phyloP scores from a whole-genome alignment of 2,888 invertebrate genomes.

The Alitta virens region DNA sequence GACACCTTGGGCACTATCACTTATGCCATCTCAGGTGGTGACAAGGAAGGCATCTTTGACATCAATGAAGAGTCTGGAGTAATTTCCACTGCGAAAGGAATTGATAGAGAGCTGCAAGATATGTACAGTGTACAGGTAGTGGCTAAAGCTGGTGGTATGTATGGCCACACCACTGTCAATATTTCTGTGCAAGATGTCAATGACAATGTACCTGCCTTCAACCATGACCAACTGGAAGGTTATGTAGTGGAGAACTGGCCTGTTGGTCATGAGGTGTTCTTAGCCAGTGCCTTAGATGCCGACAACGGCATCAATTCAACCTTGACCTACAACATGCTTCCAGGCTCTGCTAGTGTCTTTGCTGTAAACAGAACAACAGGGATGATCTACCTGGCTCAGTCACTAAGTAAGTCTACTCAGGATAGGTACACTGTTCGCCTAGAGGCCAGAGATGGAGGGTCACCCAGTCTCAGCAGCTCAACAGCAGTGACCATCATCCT shows the following conservation, averaged over 20 bases:
- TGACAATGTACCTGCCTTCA: conserved; percentile 77
- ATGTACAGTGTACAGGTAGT: conserved; percentile 77
- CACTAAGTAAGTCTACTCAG: conserved; percentile 49
- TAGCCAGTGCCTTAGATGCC: conserved; percentile 80
- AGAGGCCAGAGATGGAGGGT: conserved; percentile 42
- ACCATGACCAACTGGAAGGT: conserved; percentile 59
- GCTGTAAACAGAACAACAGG: conserved; percentile 82
- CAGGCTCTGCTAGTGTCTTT: conserved; percentile 75
- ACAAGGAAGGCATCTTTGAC: conserved; percentile 72
- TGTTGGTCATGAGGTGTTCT: conserved; percentile 87
- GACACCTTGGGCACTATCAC: conserved; percentile 25
- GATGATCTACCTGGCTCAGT: conserved; percentile 81
- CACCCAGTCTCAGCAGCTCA: conserved; percentile 32
- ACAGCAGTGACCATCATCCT: conserved; percentile 58
- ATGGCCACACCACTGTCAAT: conserved; percentile 76
- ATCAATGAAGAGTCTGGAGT: conserved; percentile 78
- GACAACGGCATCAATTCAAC: conserved; percentile 84
- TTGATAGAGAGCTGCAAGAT: conserved; percentile 80
- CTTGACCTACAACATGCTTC: conserved; percentile 76
- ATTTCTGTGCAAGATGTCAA: conserved; percentile 83
- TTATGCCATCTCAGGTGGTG: conserved; percentile 72
- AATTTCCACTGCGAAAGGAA: conserved; percentile 73
- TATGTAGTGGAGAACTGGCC: conserved; percentile 84
- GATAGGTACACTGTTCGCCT: conserved; percentile 32
- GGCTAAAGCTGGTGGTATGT: conserved; percentile 74